Conservation (phyloP, 2,888 invertebrate genomes). For the Ophion costatus region DNA sequence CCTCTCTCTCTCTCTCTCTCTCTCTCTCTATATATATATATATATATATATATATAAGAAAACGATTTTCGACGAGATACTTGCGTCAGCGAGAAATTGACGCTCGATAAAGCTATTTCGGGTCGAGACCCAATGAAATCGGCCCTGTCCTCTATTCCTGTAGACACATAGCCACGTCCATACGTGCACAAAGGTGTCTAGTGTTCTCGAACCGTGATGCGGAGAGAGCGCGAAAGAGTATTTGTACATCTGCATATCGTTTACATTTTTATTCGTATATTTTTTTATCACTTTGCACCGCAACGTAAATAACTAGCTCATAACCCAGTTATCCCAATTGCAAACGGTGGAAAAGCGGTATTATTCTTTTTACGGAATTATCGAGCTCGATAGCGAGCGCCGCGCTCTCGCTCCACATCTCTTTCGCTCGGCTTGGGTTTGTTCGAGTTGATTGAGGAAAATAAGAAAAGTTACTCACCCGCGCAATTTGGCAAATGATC, state of each 20-base stretch:
- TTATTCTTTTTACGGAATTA: conserved; percentile 5
- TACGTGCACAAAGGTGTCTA: background rate
- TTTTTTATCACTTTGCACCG: background rate
- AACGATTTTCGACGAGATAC: background rate
- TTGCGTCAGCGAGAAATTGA: background rate
- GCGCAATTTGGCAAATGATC: conserved; percentile 87
- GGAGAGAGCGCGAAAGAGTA: background rate
- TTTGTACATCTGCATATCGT: conserved; percentile 12
- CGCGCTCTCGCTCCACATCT: conserved; percentile 20
- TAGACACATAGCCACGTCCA: background rate
- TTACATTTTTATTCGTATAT: conserved; percentile 6
- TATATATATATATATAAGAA: background rate
- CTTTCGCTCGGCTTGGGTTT: background rate
- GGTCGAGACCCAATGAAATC: conserved; percentile 38
- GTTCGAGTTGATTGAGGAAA: background rate
- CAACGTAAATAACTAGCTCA: conserved; percentile 11
- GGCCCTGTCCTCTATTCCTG: background rate
- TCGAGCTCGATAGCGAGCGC: background rate
- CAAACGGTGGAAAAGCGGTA: too few species aligned
- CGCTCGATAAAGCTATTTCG: conserved; percentile 53
- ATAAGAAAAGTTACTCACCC: conserved; percentile 81
- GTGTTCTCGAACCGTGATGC: background rate
- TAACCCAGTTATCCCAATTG: conserved; percentile 41
- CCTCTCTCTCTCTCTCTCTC: too few species aligned
- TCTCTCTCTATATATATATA: too few species aligned